These are phyloP conservation scores for Holothuria scabra DNA, from an alignment of 53 echinoderm and acorn worm genomes.

Conservation along the genomic window DNA sequence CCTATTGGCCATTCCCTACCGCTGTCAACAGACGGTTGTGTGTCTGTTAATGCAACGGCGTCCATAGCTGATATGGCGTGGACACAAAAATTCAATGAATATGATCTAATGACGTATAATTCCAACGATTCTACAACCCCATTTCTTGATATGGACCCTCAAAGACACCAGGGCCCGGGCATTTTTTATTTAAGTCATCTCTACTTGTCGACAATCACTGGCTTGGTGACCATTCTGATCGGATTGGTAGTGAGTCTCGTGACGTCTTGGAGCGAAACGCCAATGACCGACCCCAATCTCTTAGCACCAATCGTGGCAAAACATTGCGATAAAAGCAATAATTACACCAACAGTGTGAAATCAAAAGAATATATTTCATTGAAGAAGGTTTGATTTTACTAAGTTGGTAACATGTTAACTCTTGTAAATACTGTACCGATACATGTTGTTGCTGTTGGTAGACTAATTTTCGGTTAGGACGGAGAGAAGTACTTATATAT, in stretches of 20 bases:
- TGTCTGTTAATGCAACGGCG: neutral
- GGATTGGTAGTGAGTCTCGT: constrained; percentile 10
- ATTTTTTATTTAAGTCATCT: constrained; percentile 17
- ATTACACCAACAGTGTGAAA: no score
- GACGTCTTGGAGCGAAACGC: constrained; percentile 5
- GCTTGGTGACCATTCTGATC: neutral
- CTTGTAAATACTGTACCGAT: no score
- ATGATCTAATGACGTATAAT: neutral
- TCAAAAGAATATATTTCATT: no score
- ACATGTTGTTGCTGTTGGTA: no score
- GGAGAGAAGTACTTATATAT: no score
- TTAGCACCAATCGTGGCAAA: constrained; percentile 9
- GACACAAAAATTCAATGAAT: neutral
- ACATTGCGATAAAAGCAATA: no score
- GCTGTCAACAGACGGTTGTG: constrained; percentile 16
- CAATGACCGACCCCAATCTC: neutral
- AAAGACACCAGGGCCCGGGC: neutral
- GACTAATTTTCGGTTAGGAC: no score
- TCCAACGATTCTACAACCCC: neutral
- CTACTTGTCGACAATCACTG: constrained; percentile 12
- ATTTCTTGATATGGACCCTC: neutral
- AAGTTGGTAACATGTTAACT: no score
- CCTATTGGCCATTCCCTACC: constrained; percentile 1
- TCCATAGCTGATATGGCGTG: neutral
- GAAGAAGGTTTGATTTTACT: no score